Evolutionary conservation across 2,888 invertebrate species (phyloP), one percentile per base, ranked within the genome.

Genomic region (Dendrolimus pini): DNA sequence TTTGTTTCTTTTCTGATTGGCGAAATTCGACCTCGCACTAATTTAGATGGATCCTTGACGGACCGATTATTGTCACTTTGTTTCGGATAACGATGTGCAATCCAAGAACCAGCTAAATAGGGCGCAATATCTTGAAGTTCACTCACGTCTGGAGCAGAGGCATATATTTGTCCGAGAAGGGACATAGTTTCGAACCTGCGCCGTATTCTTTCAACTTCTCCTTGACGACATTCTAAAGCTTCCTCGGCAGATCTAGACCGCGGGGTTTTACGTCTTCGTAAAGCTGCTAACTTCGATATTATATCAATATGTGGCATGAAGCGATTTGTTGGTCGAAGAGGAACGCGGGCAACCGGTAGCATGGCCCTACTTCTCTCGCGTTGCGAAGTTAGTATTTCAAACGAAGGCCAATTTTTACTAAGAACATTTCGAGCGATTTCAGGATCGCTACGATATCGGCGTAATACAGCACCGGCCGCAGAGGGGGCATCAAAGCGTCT

Each of bases 271-370:
- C 90, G 83, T 64, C 85, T 83, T 55, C 92, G 90, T 47, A 95
- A 82, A 1, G 93, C 92, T 0, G 96, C 96, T 58, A 96, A 93
- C 84, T 97, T 96, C 68, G 96, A 96, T 69, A 97, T 97, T n/a
- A 97, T 94, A 70, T 97, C 96, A 65, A 97, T 96, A 72, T 95
- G 96, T 0, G 97, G 96, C 96, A 97, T 96, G 64, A 94, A 94
- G 12, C 96, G 92, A 74, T 96, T 95, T 58, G 93, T 93, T 0
- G 93, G 88, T 52, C 93, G 91, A 47, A 95, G 83, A 1, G 94
- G 93, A 52, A 92, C 84, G 53, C 92, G 89, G 9, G 93, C 93
- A 56, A 95, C 93, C 0, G 95, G 95, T 1, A 95, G 93, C 60
- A 89, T 80, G n/a, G 89, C 65, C 71, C 69, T 83, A 64, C 68